A percentile compares a stretch with the other conserved stretches of the same genome.
These are phyloP conservation scores for Slavum lentiscoides DNA, from an alignment of 2,888 invertebrate species.

Conservation along the genomic window DNA sequence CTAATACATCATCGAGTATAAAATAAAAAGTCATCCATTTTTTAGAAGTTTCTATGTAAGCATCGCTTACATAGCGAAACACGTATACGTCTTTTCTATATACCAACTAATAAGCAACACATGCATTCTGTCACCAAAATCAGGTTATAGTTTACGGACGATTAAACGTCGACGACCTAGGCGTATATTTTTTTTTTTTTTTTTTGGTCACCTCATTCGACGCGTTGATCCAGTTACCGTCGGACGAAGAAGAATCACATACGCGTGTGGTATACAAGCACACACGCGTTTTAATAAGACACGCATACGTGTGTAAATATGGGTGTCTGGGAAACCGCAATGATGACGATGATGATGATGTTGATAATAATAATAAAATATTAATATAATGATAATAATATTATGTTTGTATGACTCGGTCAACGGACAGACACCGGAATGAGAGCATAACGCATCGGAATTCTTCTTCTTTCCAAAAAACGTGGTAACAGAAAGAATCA, in stretches of 20 bases:
- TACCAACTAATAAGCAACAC: too few species aligned
- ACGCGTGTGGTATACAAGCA: background rate
- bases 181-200: background rate
- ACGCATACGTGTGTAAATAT: background rate
- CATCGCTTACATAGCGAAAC: too few species aligned
- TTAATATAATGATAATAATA: too few species aligned
- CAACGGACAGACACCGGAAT: constrained; percentile 20
- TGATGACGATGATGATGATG: background rate
- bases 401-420: constrained; percentile 4
- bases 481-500: background rate
- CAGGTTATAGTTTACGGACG: constrained; percentile 43
- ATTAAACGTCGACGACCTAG: background rate
- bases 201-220: constrained; percentile 16
- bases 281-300: too few species aligned
- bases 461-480: background rate
- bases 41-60: too few species aligned
- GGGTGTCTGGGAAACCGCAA: constrained; percentile 33
- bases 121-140: constrained; percentile 1
- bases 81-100: too few species aligned
- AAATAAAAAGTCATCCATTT: too few species aligned
- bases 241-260: background rate
- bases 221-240: constrained; percentile 16
- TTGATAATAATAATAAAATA: too few species aligned
- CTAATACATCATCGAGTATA: too few species aligned
- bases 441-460: constrained; percentile 36